Evolutionary conservation across 2,888 invertebrate species (phyloP).

Genomic region (Meiosimyza decipiens): DNA sequence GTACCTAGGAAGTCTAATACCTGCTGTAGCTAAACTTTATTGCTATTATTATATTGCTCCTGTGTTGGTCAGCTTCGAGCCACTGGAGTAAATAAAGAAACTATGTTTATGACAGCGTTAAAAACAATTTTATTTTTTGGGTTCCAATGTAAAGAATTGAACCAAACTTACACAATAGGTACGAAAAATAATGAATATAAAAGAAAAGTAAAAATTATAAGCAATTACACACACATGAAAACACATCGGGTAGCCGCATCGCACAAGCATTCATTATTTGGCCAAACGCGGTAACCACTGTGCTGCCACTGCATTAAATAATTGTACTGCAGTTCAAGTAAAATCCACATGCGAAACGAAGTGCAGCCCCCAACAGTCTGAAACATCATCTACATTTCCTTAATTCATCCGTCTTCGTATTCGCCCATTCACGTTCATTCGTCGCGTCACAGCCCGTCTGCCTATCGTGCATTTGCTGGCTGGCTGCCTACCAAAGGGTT

Average conservation of each 20-base stretch:
- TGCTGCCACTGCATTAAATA: constrained; percentile 30
- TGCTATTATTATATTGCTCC: too few species aligned
- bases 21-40: too few species aligned
- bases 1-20: too few species aligned
- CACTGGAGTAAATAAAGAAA: too few species aligned
- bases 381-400: constrained; percentile 41
- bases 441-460: constrained; percentile 33
- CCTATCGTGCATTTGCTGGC: constrained; percentile 32
- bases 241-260: background rate
- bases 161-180: background rate
- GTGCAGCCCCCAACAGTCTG: constrained; percentile 34
- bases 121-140: too few species aligned
- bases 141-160: background rate
- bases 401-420: constrained; percentile 29
- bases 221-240: constrained; percentile 20
- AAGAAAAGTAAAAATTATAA: constrained; percentile 25
- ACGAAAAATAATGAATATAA: background rate
- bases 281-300: constrained; percentile 11
- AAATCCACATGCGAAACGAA: constrained; percentile 35
- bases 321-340: constrained; percentile 36
- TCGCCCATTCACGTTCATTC: too few species aligned
- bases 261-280: constrained; percentile 5
- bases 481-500: constrained; percentile 35
- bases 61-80: too few species aligned
- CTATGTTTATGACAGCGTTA: too few species aligned